A percentile compares a stretch with the other conserved stretches of the same genome.
Conservation (phyloP, 2,113 vertebrate genomes). For the Barbus barbus region DNA sequence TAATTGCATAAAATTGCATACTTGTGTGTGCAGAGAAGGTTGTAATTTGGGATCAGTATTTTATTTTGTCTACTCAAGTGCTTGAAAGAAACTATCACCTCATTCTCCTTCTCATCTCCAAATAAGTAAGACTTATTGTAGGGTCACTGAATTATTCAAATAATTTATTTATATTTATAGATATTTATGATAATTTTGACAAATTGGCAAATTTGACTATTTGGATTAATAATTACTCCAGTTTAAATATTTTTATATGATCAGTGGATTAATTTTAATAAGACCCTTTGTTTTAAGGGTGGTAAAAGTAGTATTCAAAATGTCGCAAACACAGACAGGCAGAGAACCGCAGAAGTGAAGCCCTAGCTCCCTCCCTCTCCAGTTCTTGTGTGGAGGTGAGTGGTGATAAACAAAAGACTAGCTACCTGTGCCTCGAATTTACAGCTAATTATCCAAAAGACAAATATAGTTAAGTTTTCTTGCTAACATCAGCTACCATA, state of each 20-base stretch:
- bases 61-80: neutral
- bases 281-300: neutral
- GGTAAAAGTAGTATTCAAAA: neutral
- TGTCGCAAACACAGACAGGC: no score
- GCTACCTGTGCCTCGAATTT: no score
- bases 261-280: neutral
- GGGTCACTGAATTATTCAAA: neutral
- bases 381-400: no score
- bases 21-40: neutral
- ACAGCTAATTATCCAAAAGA: no score
- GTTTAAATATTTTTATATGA: neutral
- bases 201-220: no score
- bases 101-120: neutral
- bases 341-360: no score
- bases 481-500: no score
- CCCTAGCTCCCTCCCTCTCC: no score
- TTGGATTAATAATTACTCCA: no score
- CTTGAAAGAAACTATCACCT: neutral
- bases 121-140: neutral
- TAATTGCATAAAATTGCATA: neutral
- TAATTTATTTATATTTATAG: neutral
- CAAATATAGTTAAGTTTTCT: no score
- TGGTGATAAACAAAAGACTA: no score
- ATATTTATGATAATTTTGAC: neutral
- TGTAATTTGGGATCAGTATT: neutral